Base-by-base conservation (phyloP, 2,797 vertebrate species). In the Spinus pinus region DNA sequence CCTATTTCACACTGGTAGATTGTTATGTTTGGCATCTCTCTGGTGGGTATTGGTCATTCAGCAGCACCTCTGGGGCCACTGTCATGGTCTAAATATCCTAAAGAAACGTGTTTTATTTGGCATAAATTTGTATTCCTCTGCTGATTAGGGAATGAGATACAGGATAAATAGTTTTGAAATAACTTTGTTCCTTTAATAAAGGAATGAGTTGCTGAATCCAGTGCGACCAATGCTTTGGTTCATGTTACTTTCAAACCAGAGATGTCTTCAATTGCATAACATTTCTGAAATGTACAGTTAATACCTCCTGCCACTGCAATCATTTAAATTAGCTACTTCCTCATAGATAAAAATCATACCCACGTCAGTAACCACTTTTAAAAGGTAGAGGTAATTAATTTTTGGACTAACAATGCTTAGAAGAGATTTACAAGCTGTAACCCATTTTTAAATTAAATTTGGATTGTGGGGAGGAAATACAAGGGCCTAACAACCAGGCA, bases 271-370 rank as follows among this genome's bases (percentile, higher is more conserved):
- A 42, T 77, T 94, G 81, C 66, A 20, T 51, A 91, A 90, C 46
- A 65, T 86, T 94, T 85, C 94, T 93, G 81, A 37, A 72, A 95
- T 83, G 89, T 94, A 97, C 81, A 86, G 72, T 91, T 94, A 92
- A 95, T 84, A 61, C 57, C 90, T 77, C 62, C 75, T 51, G 64
- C 77, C 87, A 66, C 80, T 78, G 47, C 64, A 94, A 79, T 90
- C 14, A 58, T 60, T 75, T 88, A 93, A 95, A 94, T 88, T 66
- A 93, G 85, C 74, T 83, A 42, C 44, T 91, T 93, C 86, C 87
- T 96, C 47, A 49, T 6, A 93, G 89, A 94, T 90, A 88, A 90
- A 94, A 77, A 93, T 93, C 92, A 94, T 23, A 70, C 35, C 64
- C 64, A 72, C 6, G 24, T 90, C 87, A 93, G 56, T 73, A 93